phyloP scores from a whole-genome alignment of 2,113 vertebrate species.

The Rattus rattus region DNA sequence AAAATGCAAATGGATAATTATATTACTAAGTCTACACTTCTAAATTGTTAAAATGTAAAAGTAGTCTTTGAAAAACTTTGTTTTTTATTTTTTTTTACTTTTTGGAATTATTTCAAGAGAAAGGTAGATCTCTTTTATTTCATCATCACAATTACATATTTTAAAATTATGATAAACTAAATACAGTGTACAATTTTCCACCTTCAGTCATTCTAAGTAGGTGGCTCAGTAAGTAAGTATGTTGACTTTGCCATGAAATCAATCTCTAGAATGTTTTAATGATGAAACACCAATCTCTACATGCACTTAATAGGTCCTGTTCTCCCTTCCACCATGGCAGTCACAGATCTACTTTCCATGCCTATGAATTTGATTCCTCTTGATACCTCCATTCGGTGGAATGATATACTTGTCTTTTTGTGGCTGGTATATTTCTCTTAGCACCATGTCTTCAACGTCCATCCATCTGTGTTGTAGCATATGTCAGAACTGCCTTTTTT shows the following conservation, averaged over 20 bases:
- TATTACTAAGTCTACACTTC: constrained; percentile 83
- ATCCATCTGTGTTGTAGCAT: constrained; percentile 22
- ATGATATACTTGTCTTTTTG: constrained; percentile 20
- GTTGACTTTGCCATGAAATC: neutral
- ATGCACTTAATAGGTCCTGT: neutral
- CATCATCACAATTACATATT: neutral
- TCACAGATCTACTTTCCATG: neutral
- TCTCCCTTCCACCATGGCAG: neutral
- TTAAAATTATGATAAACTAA: constrained; percentile 23
- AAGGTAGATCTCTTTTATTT: constrained; percentile 82
- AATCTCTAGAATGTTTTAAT: neutral
- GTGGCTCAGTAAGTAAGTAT: neutral
- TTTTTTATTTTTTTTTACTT: constrained; percentile 59
- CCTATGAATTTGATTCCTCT: neutral
- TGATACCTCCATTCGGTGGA: neutral
- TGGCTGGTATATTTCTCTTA: constrained; percentile 39
- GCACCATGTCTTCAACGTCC: neutral
- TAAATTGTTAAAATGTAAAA: constrained; percentile 84
- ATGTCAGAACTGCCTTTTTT: constrained; percentile 21
- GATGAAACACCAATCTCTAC: neutral
- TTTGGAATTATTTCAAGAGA: constrained; percentile 81
- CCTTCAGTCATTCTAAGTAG: neutral
- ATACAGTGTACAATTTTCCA: neutral
- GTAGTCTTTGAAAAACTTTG: constrained; percentile 82
- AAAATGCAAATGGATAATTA: constrained; percentile 84